phyloP scores from a whole-genome alignment of 1,140 invertebrate species.

The Charaxes varanes region DNA sequence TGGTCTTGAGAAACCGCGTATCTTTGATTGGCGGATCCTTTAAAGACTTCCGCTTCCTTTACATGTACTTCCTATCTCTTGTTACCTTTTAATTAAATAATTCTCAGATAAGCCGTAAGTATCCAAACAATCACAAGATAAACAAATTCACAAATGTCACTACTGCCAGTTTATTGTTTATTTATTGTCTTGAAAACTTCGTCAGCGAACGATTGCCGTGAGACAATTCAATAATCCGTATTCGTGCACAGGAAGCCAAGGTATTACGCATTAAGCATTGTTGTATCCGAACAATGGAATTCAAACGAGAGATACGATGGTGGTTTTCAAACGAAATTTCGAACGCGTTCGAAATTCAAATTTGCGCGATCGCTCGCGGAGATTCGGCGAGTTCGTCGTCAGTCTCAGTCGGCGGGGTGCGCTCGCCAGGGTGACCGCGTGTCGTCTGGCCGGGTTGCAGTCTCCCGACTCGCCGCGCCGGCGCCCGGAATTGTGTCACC shows the following conservation, averaged over 20 bases:
- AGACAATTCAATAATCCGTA: constrained; percentile 39
- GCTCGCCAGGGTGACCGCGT: constrained; percentile 49
- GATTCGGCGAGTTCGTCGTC: constrained; percentile 14
- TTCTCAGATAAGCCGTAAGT: background rate
- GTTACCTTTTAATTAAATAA: no score
- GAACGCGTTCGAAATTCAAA: constrained; percentile 28
- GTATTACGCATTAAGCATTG: constrained; percentile 49
- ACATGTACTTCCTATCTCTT: no score
- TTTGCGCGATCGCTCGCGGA: constrained; percentile 12
- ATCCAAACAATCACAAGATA: background rate
- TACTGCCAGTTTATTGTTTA: no score
- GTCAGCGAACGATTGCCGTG: constrained; percentile 26
- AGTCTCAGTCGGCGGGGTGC: constrained; percentile 35
- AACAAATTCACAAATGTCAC: constrained; percentile 30
- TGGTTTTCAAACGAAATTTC: constrained; percentile 21
- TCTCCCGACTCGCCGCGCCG: constrained; percentile 56
- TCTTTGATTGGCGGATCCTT: no score
- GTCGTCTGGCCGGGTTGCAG: constrained; percentile 65
- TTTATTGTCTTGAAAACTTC: constrained; percentile 32
- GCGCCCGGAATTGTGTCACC: constrained; percentile 69
- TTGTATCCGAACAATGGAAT: constrained; percentile 37
- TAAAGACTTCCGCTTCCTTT: no score
- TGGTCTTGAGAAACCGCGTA: no score
- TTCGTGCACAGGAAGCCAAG: constrained; percentile 33
- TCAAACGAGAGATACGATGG: constrained; percentile 19